phyloP scores from a whole-genome alignment of 37 sponge, comb jelly and placozoan genomes.

The Ianthella basta region DNA sequence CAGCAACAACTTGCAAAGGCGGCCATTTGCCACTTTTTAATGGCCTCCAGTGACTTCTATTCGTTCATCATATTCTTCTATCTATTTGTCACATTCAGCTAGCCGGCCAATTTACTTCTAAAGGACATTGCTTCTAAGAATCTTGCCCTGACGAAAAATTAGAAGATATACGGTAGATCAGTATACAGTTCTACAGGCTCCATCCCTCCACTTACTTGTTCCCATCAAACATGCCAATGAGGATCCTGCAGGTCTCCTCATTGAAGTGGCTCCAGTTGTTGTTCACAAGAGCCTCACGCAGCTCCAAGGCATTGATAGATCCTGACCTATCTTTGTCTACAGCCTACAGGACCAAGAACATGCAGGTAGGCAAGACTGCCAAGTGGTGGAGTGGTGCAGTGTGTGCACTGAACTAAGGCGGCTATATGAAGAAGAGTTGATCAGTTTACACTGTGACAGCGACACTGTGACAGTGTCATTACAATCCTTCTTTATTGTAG shows the following conservation, averaged over 20 bases:
- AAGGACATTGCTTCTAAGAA: not conserved
- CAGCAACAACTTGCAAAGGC: too few relatives aligned
- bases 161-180: not conserved
- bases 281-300: slow-evolving; percentile 85
- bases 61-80: too few relatives aligned
- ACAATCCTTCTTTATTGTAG: too few relatives aligned
- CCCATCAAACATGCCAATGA: slow-evolving; percentile 92
- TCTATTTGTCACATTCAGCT: too few relatives aligned
- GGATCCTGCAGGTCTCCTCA: slow-evolving; percentile 83
- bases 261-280: slow-evolving; percentile 93
- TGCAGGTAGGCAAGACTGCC: too few relatives aligned
- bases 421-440: not conserved
- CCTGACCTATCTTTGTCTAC: slow-evolving; percentile 84
- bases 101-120: too few relatives aligned
- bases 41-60: too few relatives aligned
- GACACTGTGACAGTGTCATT: too few relatives aligned
- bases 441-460: too few relatives aligned
- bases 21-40: too few relatives aligned
- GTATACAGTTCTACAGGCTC: not conserved
- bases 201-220: slow-evolving; percentile 58
- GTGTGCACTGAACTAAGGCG: not conserved
- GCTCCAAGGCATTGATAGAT: slow-evolving; percentile 74
- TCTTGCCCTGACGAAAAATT: too few relatives aligned
- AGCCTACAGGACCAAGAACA: slow-evolving; percentile 37
- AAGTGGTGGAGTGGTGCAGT: not conserved